Base-by-base conservation (phyloP, 2,888 invertebrate species). In the Cryptus armator region DNA sequence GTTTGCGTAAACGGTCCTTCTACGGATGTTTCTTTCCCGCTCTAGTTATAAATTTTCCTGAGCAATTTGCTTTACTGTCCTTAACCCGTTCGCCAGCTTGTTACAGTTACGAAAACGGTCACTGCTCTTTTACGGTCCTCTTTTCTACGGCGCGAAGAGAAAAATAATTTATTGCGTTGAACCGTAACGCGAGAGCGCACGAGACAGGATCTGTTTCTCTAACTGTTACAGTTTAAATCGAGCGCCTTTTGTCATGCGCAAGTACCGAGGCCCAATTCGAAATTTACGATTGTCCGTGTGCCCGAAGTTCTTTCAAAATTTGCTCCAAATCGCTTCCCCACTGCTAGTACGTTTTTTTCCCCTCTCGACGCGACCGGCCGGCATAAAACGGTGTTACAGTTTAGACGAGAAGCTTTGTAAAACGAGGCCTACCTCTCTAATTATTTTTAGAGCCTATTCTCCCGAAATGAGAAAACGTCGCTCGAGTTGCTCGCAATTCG, bases 141-240 rank as follows among this genome's bases (percentile, higher is more conserved):
- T 70, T 16, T 64, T 66, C 56, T 46, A 51, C 51, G 44, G 62
- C 81, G 81, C 83, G 88, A 10, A 24, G 19, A 24, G 10, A 24
- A 89, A 89, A 88, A 89, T 91, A 92, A 92, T 91, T 92, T 92
- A 92, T 90, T 90, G 79, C 89, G 82, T 85, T 75, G 84, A 90
- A 89, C 89, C 88, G 89, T 89, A 89, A 89, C 87, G 59, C 84
- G 83, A 71, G 81, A 32, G 85, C 48, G 44, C 72, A 71, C 56
- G 82, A 81, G 74, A 48, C 70, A 29, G 83, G 89, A 89, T 91
- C 88, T 89, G 87, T 90, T 90, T 90, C 87, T 86, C 86, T 83
- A 88, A 89, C 89, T 92, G 92, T 91, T 92, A 92, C 93, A 92
- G 78, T 93, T 92, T 91, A 91, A 90, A 92, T 92, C 89, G 86